Percentiles rank a stretch among this genome's conserved stretches.
phyloP scores from a whole-genome alignment of 2,113 vertebrate genomes.

The Salvelinus namaycush region DNA sequence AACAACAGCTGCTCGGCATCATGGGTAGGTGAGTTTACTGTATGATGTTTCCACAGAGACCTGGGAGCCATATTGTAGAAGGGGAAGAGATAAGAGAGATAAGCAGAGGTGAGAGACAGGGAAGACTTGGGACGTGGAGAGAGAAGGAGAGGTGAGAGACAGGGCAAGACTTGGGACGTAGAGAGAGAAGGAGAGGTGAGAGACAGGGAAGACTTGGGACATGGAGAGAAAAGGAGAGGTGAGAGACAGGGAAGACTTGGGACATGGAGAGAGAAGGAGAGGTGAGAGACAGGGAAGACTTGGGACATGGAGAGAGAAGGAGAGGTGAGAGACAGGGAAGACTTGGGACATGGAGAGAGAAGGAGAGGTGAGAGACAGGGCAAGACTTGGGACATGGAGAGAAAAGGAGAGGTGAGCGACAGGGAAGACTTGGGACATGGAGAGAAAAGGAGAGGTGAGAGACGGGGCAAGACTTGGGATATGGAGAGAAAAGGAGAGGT shows the following conservation, averaged over 20 bases:
- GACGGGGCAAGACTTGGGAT: too few species aligned
- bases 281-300: too few species aligned
- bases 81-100: constrained; percentile 31
- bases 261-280: not conserved
- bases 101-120: constrained; percentile 37
- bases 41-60: not conserved
- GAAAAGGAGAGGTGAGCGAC: not conserved
- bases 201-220: too few species aligned
- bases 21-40: not conserved
- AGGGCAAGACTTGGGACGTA: too few species aligned
- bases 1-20: constrained; percentile 39
- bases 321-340: too few species aligned
- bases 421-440: not conserved
- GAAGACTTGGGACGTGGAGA: not conserved
- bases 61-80: not conserved
- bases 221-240: not conserved
- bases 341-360: not conserved
- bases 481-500: not conserved
- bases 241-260: too few species aligned
- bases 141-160: not conserved
- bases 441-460: not conserved
- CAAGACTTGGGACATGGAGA: not conserved
- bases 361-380: not conserved
- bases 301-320: not conserved
- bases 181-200: not conserved